Evolutionary conservation across 2,113 vertebrate genomes (phyloP).

Genomic region (Semnopithecus entellus): DNA sequence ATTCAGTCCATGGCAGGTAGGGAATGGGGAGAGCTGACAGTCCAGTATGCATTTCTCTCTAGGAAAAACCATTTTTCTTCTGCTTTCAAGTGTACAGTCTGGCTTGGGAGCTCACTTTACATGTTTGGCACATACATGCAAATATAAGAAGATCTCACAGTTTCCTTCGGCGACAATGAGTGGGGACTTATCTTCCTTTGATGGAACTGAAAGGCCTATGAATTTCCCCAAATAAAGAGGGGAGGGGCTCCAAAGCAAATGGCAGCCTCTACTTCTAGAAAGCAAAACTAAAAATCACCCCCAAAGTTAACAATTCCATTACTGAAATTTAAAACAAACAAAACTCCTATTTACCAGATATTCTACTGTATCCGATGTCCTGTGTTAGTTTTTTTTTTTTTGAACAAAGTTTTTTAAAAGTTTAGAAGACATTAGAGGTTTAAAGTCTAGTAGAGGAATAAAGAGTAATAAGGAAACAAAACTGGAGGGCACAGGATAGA

Average conservation of each 20-base stretch:
- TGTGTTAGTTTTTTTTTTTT: background rate
- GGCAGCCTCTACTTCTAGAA: constrained; percentile 33
- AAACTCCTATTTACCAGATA: background rate
- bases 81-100: background rate
- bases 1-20: background rate
- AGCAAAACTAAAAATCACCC: background rate
- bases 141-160: background rate
- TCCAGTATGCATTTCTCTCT: background rate
- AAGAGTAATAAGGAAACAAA: background rate
- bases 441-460: background rate
- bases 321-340: background rate
- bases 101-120: background rate
- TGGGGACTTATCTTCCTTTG: background rate
- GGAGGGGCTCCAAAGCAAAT: background rate
- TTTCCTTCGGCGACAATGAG: background rate
- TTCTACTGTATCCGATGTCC: background rate
- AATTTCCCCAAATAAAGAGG: background rate
- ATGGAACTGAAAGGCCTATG: constrained; percentile 18
- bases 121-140: background rate
- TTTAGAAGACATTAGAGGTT: background rate
- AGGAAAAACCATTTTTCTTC: constrained; percentile 21
- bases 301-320: background rate
- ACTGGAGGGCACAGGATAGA: background rate
- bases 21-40: background rate
- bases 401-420: background rate